Evolutionary conservation across 2,888 invertebrate species (phyloP).

Genomic region (Cryptus viduatorius): DNA sequence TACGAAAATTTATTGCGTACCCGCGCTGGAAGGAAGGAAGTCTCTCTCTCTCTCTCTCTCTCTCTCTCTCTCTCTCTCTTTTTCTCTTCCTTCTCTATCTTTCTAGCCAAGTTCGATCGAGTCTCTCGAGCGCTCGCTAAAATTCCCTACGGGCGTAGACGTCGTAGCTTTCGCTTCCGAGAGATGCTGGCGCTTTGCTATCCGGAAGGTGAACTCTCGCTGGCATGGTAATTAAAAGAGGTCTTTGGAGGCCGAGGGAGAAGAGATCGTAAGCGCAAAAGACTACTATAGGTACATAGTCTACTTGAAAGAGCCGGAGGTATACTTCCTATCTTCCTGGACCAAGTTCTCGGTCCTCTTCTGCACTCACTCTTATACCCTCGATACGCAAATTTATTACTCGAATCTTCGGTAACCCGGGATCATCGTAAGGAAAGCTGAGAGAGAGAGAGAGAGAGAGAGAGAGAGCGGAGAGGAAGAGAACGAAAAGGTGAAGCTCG

Average conservation of each 20-base stretch:
- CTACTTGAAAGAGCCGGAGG: constrained; percentile 46
- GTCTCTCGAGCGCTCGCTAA: constrained; percentile 48
- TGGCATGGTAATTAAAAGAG: constrained; percentile 69
- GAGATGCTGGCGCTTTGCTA: constrained; percentile 29
- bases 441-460: constrained; percentile 5
- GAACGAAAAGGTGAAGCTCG: constrained; percentile 28
- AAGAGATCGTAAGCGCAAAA: constrained; percentile 15
- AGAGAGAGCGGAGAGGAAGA: constrained; percentile 1
- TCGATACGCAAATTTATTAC: constrained; percentile 70
- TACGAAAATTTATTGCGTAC: constrained; percentile 67
- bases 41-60: constrained; percentile 15
- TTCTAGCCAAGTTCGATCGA: constrained; percentile 65
- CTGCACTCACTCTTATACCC: constrained; percentile 38
- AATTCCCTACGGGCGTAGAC: constrained; percentile 60
- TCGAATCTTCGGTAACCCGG: constrained; percentile 44
- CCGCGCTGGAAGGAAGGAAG: constrained; percentile 55
- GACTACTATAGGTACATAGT: constrained; percentile 34
- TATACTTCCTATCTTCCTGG: constrained; percentile 38
- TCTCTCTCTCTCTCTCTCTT: constrained; percentile 36
- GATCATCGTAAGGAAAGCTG: constrained; percentile 51
- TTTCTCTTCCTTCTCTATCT: background rate
- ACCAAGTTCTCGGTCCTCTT: constrained; percentile 36
- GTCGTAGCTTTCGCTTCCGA: constrained; percentile 32
- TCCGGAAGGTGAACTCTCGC: constrained; percentile 53
- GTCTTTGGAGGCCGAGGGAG: constrained; percentile 29